Evolutionary conservation across 1,140 invertebrate genomes (phyloP).

Genomic region (Drosophila bipectinata): DNA sequence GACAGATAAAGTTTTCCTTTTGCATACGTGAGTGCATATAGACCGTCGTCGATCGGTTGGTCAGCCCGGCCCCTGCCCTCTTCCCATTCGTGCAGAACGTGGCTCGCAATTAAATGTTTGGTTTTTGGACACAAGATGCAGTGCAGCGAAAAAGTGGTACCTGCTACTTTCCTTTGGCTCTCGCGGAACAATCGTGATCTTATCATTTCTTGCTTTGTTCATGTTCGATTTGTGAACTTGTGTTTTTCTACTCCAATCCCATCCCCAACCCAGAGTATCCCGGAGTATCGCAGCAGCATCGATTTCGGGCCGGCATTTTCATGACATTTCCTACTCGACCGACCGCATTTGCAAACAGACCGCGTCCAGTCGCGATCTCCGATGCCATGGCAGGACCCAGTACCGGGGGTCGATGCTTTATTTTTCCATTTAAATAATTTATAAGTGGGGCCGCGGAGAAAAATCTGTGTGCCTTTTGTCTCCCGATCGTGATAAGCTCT

Average conservation of each 20-base stretch:
- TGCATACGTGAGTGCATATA: slow-evolving; percentile 49
- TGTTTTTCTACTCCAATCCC: slow-evolving; percentile 63
- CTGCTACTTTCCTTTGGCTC: slow-evolving; percentile 68
- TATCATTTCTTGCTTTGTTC: slow-evolving; percentile 77
- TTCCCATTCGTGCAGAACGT: slow-evolving; percentile 59
- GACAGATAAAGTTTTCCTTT: slow-evolving; percentile 78
- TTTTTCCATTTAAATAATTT: slow-evolving; percentile 79
- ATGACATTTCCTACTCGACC: slow-evolving; percentile 75
- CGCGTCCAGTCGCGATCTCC: slow-evolving; percentile 60
- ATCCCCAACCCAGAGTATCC: not conserved
- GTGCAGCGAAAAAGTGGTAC: slow-evolving; percentile 49
- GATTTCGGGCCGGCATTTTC: slow-evolving; percentile 48
- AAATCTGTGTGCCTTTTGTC: slow-evolving; percentile 72
- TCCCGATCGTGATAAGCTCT: slow-evolving; percentile 72
- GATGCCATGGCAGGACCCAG: not conserved
- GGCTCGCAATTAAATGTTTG: slow-evolving; percentile 74
- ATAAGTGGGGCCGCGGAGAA: slow-evolving; percentile 55
- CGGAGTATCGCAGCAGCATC: slow-evolving; percentile 27
- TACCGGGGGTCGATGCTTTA: slow-evolving; percentile 49
- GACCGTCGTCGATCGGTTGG: slow-evolving; percentile 29
- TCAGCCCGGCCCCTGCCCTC: slow-evolving; percentile 15
- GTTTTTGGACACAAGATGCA: slow-evolving; percentile 62
- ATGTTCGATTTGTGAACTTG: slow-evolving; percentile 81
- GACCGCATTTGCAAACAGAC: slow-evolving; percentile 79
- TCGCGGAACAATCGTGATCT: slow-evolving; percentile 71